Evolutionary conservation across 35 echinoderm and acorn worm genomes (phyloP), one percentile per base, ranked within the genome.

Genomic region (Apostichopus parvimensis): DNA sequence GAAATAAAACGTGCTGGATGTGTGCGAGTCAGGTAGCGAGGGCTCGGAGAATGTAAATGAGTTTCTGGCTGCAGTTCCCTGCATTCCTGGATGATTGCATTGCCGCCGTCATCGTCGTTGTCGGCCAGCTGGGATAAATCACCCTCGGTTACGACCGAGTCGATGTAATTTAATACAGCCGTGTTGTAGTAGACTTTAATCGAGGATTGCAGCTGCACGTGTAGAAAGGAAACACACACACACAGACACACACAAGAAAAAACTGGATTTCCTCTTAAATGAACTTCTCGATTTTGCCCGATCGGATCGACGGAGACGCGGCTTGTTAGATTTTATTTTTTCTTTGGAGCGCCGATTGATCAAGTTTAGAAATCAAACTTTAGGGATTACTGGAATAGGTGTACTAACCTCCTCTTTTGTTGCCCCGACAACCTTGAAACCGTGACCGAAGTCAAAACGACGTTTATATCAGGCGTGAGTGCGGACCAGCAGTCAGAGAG

Each of bases 401-500:
- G 34, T 45, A 45, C 34, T 3, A 45, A 45, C 64, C 64, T 68
- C 64, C 11, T 68, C 18, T 68, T 68, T 6, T 68, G 21, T 79
- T 58, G 57, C 14, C 57, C 18, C 58, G 81, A 5, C 53, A 59
- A 84, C 81, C 81, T 84, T 84, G 81, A 84, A 54, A 54, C 71
- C n/a, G 15, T 17, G 53, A 84, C 25, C 18, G 17, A 61, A 57
- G 54, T 84, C 53, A 84, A 84, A 84, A 84, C 81, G 81, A 84
- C 53, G 81, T 58, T 84, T n/a, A 59, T 55, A 80, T 22, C 23
- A 84, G 81, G 81, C 57, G 81, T 18, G 54, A 84, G 81, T 18
- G 20, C 81, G 71, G 81, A 84, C 81, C 81, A 84, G n/a, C 81
- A 84, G 81, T 55, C 81, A 84, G 81, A 84, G 56, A 84, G 81